These are phyloP conservation scores for Periparus ater DNA, from an alignment of 2,797 vertebrate genomes.

Conservation along the genomic window DNA sequence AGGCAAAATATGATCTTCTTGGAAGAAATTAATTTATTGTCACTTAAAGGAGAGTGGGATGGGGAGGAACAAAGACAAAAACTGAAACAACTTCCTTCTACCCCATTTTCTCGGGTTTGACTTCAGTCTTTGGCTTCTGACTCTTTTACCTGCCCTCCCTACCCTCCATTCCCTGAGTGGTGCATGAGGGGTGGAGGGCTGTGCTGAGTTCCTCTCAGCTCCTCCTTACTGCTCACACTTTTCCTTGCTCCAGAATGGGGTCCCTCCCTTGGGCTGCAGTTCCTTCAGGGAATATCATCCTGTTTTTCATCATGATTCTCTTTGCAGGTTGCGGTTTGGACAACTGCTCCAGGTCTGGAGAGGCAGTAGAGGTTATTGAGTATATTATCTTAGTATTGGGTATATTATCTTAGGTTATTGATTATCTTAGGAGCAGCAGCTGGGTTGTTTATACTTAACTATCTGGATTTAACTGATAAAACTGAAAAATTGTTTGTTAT, in stretches of 20 bases:
- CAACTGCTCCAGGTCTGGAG: not conserved
- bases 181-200: not conserved
- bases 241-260: not conserved
- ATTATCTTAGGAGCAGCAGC: not conserved
- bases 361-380: not conserved
- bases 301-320: not conserved
- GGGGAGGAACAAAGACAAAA: not conserved
- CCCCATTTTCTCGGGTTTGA: not conserved
- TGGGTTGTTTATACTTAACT: not conserved
- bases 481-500: not conserved
- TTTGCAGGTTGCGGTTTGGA: not conserved
- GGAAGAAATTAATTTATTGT: not conserved
- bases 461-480: not conserved
- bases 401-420: not conserved
- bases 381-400: too few species aligned
- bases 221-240: not conserved
- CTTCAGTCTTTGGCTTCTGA: not conserved
- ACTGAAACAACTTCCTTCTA: not conserved
- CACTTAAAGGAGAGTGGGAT: not conserved
- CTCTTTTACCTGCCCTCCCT: not conserved
- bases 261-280: not conserved
- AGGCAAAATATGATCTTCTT: not conserved
- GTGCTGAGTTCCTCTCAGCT: not conserved
- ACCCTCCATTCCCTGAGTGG: not conserved
- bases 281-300: not conserved